These are phyloP conservation scores for Cotesia typhae DNA, from an alignment of 1,140 invertebrate species.

Conservation along the genomic window DNA sequence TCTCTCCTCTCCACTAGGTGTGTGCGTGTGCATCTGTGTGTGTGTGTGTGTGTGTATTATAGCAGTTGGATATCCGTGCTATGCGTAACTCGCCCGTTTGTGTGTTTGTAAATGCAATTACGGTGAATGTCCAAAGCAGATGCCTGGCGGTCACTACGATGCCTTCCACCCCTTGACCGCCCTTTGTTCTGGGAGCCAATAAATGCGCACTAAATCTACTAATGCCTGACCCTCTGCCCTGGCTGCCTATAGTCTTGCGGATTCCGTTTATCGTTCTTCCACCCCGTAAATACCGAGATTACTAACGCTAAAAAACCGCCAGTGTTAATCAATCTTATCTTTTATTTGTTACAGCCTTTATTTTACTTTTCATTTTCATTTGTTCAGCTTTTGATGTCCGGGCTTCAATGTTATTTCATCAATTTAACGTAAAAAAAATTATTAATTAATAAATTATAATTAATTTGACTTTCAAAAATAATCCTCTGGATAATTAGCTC, in stretches of 20 bases:
- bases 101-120: slow-evolving; percentile 57
- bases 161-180: slow-evolving; percentile 45
- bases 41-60: no score
- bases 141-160: slow-evolving; percentile 55
- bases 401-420: no score
- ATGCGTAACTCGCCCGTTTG: slow-evolving; percentile 40
- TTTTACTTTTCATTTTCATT: no score
- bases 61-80: not conserved
- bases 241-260: slow-evolving; percentile 14
- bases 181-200: slow-evolving; percentile 55
- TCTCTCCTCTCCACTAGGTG: no score
- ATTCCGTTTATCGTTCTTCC: slow-evolving; percentile 28
- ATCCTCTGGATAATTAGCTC: no score
- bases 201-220: slow-evolving; percentile 57
- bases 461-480: no score
- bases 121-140: slow-evolving; percentile 59
- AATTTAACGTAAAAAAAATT: no score
- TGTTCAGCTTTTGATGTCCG: no score
- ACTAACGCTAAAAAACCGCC: not conserved
- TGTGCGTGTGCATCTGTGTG: no score
- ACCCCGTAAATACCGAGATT: not conserved
- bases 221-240: slow-evolving; percentile 35
- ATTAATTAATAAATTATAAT: no score
- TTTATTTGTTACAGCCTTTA: no score
- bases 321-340: no score